Conservation (phyloP, 2,113 vertebrate genomes). For the Ophthalmolycus amberensis region DNA sequence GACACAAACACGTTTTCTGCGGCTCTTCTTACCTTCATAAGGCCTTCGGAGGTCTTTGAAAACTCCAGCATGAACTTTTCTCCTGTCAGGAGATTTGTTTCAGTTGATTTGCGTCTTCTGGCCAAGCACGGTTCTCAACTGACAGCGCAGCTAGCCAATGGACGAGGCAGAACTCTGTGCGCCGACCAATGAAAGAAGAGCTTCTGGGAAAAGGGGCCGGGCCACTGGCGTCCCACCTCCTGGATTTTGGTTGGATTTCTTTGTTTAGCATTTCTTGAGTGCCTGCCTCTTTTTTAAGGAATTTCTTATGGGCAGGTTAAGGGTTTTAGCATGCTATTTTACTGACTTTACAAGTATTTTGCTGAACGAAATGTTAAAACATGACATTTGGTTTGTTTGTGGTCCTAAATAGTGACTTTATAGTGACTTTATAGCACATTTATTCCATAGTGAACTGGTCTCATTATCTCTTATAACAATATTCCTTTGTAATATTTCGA, state of each 20-base stretch:
- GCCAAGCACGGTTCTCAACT: background rate
- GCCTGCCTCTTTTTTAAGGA: conserved; percentile 18
- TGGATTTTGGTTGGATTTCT: conserved; percentile 70
- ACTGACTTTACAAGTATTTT: background rate
- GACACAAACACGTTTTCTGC: background rate
- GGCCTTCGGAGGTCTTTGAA: conserved; percentile 56
- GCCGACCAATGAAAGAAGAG: conserved; percentile 65
- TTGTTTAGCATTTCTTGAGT: conserved; percentile 72
- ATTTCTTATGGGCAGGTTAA: background rate
- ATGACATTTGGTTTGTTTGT: background rate
- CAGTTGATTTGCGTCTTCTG: conserved; percentile 70
- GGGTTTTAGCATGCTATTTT: background rate
- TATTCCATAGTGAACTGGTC: background rate
- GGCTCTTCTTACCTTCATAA: conserved; percentile 76
- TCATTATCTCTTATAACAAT: background rate
- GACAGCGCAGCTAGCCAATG: conserved; percentile 70
- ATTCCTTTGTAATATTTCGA: background rate
- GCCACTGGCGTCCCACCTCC: conserved; percentile 17
- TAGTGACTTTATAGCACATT: background rate
- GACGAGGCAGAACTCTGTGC: background rate
- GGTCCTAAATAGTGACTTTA: background rate
- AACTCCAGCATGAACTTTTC: conserved; percentile 79
- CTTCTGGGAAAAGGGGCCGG: conserved; percentile 33
- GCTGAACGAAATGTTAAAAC: background rate
- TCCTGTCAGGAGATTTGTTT: conserved; percentile 70